phyloP scores from a whole-genome alignment of 2,888 invertebrate genomes.

The Slavum lentiscoides region DNA sequence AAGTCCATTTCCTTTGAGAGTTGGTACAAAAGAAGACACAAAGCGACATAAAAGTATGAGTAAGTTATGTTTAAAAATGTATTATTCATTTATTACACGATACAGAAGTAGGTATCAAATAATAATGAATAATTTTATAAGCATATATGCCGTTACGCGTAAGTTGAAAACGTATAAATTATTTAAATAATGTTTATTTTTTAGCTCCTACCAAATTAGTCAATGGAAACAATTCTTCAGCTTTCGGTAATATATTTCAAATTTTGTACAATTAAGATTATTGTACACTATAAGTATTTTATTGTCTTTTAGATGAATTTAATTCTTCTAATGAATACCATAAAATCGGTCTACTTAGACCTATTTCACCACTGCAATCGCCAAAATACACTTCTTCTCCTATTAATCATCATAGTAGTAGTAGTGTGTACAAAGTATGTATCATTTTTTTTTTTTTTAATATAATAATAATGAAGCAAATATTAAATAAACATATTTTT shows the following conservation, averaged over 20 bases:
- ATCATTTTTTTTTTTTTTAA: not conserved
- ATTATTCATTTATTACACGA: too few species aligned
- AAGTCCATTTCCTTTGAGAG: slow-evolving; percentile 84
- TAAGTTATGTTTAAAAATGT: slow-evolving; percentile 52
- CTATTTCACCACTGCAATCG: slow-evolving; percentile 46
- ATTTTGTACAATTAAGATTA: not conserved
- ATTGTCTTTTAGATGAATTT: slow-evolving; percentile 29
- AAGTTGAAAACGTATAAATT: not conserved
- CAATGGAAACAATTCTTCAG: slow-evolving; percentile 52
- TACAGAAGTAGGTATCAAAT: not conserved
- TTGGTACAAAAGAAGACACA: slow-evolving; percentile 66
- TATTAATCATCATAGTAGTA: slow-evolving; percentile 30
- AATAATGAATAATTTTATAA: not conserved
- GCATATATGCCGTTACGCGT: not conserved
- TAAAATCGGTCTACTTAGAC: slow-evolving; percentile 38
- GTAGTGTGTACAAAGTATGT: slow-evolving; percentile 28
- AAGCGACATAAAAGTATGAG: slow-evolving; percentile 56
- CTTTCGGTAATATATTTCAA: slow-evolving; percentile 45
- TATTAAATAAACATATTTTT: not conserved
- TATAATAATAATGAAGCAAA: not conserved
- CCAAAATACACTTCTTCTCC: slow-evolving; percentile 51
- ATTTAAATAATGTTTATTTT: slow-evolving; percentile 17
- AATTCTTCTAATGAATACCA: slow-evolving; percentile 36
- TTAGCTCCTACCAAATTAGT: slow-evolving; percentile 49
- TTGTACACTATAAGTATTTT: slow-evolving; percentile 9